phyloP scores from a whole-genome alignment of 2,888 invertebrate species.

The Caenorhabditis imperialis region DNA sequence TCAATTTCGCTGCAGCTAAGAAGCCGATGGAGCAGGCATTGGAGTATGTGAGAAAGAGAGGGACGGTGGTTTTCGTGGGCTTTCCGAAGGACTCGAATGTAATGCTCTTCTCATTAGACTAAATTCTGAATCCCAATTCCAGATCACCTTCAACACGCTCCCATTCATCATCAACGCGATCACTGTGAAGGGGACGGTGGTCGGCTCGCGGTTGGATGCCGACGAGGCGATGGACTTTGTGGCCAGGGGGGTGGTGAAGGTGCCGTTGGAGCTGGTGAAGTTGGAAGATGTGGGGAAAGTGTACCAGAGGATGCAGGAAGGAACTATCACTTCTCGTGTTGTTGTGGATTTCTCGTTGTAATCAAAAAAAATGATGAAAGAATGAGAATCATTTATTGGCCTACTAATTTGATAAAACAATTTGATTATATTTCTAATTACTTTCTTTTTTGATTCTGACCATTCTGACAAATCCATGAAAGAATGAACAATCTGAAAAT shows the following conservation, averaged over 20 bases:
- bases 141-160: slow-evolving; percentile 48
- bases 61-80: slow-evolving; percentile 61
- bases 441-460: no score
- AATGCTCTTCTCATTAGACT: neutral
- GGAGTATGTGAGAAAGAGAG: slow-evolving; percentile 58
- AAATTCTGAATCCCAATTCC: slow-evolving; percentile 1
- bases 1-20: slow-evolving; percentile 56
- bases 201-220: slow-evolving; percentile 57
- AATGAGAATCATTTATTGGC: no score
- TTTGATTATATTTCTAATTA: no score
- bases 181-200: slow-evolving; percentile 56
- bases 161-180: slow-evolving; percentile 52
- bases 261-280: slow-evolving; percentile 55
- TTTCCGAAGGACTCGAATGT: slow-evolving; percentile 54
- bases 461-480: no score
- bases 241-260: slow-evolving; percentile 55
- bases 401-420: no score
- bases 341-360: slow-evolving; percentile 52
- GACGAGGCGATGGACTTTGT: slow-evolving; percentile 64
- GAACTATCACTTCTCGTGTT: slow-evolving; percentile 47
- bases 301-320: slow-evolving; percentile 42
- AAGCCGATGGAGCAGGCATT: slow-evolving; percentile 58
- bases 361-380: no score
- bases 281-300: slow-evolving; percentile 50
- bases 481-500: no score